Conservation (phyloP, 1,140 invertebrate species). For the Nilaparvata lugens region DNA sequence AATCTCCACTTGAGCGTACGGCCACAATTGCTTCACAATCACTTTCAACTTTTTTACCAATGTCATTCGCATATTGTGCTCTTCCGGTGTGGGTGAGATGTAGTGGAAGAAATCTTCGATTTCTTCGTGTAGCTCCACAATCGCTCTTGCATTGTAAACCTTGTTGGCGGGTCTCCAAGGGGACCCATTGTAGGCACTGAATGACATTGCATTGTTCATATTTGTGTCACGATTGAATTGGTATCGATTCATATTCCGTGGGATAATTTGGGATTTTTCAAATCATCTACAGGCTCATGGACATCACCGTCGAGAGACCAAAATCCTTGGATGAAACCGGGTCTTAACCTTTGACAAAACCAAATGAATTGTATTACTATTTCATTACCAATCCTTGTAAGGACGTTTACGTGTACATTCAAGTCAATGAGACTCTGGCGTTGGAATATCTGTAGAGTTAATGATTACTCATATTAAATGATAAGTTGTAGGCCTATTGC, state of each 20-base stretch:
- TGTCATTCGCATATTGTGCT: conserved; percentile 73
- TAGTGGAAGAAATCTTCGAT: conserved; percentile 93
- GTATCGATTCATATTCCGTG: conserved; percentile 56
- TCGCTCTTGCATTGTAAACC: conserved; percentile 52
- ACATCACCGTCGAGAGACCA: conserved; percentile 17
- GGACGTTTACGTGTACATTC: too few relatives aligned
- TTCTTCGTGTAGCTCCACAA: conserved; percentile 88
- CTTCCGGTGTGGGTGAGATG: conserved; percentile 84
- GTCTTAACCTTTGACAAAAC: conserved; percentile 48
- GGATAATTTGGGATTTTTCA: conserved; percentile 33
- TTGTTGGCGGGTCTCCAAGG: conserved; percentile 73
- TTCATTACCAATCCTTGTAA: too few relatives aligned
- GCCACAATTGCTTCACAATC: conserved; percentile 81
- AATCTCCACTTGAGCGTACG: conserved; percentile 84
- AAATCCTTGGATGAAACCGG: conserved; percentile 81
- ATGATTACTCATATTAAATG: too few relatives aligned
- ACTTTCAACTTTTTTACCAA: conserved; percentile 81
- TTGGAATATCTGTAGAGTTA: too few relatives aligned
- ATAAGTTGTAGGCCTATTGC: too few relatives aligned
- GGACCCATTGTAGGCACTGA: conserved; percentile 78
- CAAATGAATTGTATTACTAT: too few relatives aligned
- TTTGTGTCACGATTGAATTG: conserved; percentile 81
- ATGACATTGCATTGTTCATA: conserved; percentile 67
- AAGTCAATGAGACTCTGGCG: too few relatives aligned
- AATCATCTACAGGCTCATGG: conserved; percentile 12